These are phyloP conservation scores for Theonella swinhoei DNA, from an alignment of 37 sponge, comb jelly and placozoan species.

Conservation along the genomic window DNA sequence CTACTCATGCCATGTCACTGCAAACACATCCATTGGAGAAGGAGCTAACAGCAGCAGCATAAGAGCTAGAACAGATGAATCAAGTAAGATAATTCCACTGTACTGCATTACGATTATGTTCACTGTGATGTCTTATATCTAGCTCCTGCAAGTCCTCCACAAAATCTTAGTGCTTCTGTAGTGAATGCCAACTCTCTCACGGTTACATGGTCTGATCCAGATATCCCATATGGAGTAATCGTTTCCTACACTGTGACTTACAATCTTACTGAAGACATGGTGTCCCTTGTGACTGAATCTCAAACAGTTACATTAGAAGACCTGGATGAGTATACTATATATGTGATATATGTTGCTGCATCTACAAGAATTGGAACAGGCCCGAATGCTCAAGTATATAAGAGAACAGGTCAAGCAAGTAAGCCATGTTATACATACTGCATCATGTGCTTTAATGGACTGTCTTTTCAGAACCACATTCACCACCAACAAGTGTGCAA, in stretches of 20 bases:
- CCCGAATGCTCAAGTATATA: neutral
- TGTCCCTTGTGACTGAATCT: neutral
- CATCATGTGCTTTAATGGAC: too few species aligned
- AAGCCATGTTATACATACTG: too few species aligned
- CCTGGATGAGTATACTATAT: neutral
- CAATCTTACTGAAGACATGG: neutral
- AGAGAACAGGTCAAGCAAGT: neutral
- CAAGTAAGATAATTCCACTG: neutral
- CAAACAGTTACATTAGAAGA: neutral
- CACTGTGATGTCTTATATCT: neutral
- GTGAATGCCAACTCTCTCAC: neutral
- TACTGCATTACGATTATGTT: too few species aligned
- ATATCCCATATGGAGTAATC: neutral
- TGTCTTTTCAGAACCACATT: conserved; percentile 2
- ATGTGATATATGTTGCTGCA: neutral
- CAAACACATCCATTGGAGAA: neutral
- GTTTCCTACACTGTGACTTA: neutral
- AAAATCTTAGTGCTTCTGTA: neutral
- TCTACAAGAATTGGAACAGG: conserved; percentile 3
- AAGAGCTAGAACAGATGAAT: neutral
- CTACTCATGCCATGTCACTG: neutral
- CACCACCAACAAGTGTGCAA: conserved; percentile 5
- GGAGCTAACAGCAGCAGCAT: neutral
- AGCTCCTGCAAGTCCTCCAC: conserved; percentile 20
- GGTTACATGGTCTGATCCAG: conserved; percentile 14